Base-by-base conservation (phyloP, 2,797 vertebrate genomes). In the Syngnathus acus region DNA sequence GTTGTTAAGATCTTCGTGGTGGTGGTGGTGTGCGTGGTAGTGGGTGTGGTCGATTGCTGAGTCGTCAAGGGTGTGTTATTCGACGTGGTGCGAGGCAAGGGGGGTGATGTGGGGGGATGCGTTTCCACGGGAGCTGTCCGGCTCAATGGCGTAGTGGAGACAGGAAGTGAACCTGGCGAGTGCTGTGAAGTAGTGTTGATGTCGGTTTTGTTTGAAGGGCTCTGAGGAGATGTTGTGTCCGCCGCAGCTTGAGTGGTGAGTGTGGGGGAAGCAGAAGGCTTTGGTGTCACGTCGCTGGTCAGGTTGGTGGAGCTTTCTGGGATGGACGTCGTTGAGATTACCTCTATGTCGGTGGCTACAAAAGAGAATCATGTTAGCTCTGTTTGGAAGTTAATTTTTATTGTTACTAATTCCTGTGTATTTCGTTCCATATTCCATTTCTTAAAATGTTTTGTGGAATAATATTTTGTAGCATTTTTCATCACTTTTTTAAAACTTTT, bases 271-370 rank as follows among this genome's bases (percentile, higher is more conserved):
- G 37, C 68, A 9, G 48, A 16, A 40, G 72, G 26, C 16, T 54
- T 50, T 8, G 42, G 9, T n/a, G 54, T 47, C 0, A 2, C 0
- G 14, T 17, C 16, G 17, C 68, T 9, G 21, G 75, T 65, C 37
- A 2, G 4, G 42, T 42, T 78, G 16, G 7, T 4, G 38, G 7
- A 1, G 40, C 17, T n/a, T 53, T 59, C 38, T 60, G 51, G 38
- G 61, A 6, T 0, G 2, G 13, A 1, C 19, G 37, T 1, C 10
- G 21, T 40, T 9, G 39, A 1, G 19, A 55, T 5, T 64, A 51
- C 1, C 2, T 0, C 0, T 0, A 8, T 40, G 39, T 5, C 1
- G 13, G 76, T 43, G 3, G 8, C 84, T 89, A 40, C 10, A 39
- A 17, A 43, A 43, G 45, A 42, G 14, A 37, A 23, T 48, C 2